Evolutionary conservation across 2,888 invertebrate species (phyloP), one percentile per base, ranked within the genome.

Genomic region (Chromoteleia sp.): DNA sequence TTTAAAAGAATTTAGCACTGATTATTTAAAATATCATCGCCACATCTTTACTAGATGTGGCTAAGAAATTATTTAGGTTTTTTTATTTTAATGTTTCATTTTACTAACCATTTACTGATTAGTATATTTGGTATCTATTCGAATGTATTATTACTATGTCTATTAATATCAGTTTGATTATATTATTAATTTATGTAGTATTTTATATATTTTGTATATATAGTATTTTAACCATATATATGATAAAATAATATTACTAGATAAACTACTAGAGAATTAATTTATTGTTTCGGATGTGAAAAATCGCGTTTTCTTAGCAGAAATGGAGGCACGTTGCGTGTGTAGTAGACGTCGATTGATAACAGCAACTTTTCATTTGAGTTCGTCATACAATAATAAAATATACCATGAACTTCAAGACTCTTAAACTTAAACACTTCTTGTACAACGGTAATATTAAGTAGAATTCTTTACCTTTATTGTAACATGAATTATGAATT

Each of bases 281-380:
- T 54, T 54, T 54, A 30, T 54, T 33, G 52, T 54, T 54, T 30
- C 54, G 10, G 5, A 54, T 10, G 17, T 54, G 54, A 54, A 54
- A 33, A 54, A 54, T 54, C 8, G 50, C 15, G 56, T 36, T 56
- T 56, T n/a, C 19, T 52, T 52, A 15, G 8, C 17, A 52, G 15
- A 30, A 52, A 52, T 52, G 8, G 8, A 43, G 17, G 10, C 17
- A 8, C 5, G 43, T 10, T 63, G 10, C 48, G 10, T 17, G 21
- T 48, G 48, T 21, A 48, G 15, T 19, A 50, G 50, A 67, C 29
- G 17, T 39, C 65, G 52, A 67, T 67, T 67, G 39, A 67, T 65
- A 50, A 41, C 2, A 6, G n/a, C 12, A 39, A 67, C 65, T 67
- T 67, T 67, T 67, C 41, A 52, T 48, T 45, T 19, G 41, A 39